phyloP scores from a whole-genome alignment of 2,797 vertebrate genomes.

The Amniataba percoides region DNA sequence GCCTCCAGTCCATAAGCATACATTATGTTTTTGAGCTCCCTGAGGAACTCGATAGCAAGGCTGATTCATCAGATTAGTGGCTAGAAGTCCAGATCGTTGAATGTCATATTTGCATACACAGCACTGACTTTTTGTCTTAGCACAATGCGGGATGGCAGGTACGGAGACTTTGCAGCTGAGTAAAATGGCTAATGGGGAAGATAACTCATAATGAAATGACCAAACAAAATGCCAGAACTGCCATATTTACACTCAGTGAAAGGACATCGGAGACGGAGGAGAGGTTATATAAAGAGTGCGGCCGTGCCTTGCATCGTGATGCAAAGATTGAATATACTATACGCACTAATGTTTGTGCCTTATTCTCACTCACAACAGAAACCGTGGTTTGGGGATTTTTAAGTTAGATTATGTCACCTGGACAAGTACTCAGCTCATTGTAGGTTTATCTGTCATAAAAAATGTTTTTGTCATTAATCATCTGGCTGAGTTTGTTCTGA shows the following conservation, averaged over 20 bases:
- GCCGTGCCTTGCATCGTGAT: constrained; percentile 57
- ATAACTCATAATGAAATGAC: constrained; percentile 78
- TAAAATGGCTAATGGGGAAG: constrained; percentile 79
- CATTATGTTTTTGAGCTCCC: constrained; percentile 55
- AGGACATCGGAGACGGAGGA: constrained; percentile 67
- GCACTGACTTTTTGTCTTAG: constrained; percentile 79
- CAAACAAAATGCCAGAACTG: constrained; percentile 81
- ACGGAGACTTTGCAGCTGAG: constrained; percentile 62
- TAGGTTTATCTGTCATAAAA: neutral
- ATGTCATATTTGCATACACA: constrained; percentile 89
- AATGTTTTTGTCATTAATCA: neutral
- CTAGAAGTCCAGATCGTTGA: constrained; percentile 78
- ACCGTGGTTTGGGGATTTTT: constrained; percentile 26
- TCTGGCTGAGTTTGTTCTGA: neutral
- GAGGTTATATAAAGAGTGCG: constrained; percentile 55
- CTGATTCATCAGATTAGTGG: constrained; percentile 81
- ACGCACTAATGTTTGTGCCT: neutral
- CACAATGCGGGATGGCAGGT: constrained; percentile 72
- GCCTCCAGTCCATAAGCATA: constrained; percentile 57
- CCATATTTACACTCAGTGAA: constrained; percentile 74
- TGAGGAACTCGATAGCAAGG: constrained; percentile 52
- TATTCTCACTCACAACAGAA: constrained; percentile 11
- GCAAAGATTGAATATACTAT: constrained; percentile 22
- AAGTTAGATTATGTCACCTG: neutral
- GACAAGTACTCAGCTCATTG: neutral